Percentiles rank a stretch among this genome's conserved stretches.
phyloP scores from a whole-genome alignment of 2,888 invertebrate genomes.

The Lasioglossum marginatum region DNA sequence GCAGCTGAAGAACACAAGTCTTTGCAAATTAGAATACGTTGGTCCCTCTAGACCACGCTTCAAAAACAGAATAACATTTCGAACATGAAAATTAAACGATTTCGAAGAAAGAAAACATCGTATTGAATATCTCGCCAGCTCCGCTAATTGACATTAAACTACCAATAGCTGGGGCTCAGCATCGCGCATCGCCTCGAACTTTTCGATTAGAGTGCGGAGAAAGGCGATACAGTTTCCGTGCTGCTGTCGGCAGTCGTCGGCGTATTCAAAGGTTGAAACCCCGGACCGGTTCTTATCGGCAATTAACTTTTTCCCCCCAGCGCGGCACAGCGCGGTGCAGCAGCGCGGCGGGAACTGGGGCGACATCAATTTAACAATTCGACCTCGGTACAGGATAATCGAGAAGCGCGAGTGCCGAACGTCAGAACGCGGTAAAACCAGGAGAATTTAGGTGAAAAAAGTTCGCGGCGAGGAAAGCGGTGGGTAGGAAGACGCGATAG shows the following conservation, averaged over 20 bases:
- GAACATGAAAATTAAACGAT: too few relatives aligned
- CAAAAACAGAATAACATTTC: background rate
- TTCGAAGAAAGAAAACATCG: background rate
- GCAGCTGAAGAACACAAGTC: background rate
- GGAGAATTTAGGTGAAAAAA: slow-evolving; percentile 6
- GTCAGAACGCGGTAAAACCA: slow-evolving; percentile 5
- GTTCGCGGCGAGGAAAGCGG: background rate
- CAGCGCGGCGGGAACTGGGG: background rate
- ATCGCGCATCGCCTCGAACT: background rate
- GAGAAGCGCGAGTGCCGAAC: background rate
- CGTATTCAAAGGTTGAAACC: background rate
- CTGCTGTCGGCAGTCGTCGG: background rate
- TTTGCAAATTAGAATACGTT: background rate
- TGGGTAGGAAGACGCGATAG: slow-evolving; percentile 1
- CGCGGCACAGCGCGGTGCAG: background rate
- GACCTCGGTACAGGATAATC: background rate
- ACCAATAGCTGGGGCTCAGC: too few relatives aligned
- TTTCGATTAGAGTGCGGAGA: background rate
- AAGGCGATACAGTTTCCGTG: background rate
- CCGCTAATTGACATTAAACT: background rate
- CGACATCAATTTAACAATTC: slow-evolving; percentile 1
- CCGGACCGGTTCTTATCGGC: background rate
- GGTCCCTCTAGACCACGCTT: background rate
- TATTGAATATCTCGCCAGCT: background rate
- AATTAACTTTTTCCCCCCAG: background rate